phyloP scores from a whole-genome alignment of 2,113 vertebrate species.

The Rhodinocichla rosea region DNA sequence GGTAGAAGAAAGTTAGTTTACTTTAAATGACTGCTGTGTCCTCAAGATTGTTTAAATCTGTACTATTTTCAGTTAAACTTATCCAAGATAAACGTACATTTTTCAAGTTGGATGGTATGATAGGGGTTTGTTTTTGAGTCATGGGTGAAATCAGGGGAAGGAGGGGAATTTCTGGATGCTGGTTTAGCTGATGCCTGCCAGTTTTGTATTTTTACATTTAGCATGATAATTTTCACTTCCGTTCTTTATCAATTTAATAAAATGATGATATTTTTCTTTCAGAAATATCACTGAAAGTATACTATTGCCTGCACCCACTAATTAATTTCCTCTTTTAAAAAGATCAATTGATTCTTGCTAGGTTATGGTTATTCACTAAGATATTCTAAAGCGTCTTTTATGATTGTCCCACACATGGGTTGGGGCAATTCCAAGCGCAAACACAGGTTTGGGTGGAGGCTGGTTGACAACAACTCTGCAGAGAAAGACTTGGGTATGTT shows the following conservation, averaged over 20 bases:
- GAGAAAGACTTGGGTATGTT: not conserved
- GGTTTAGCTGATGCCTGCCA: not conserved
- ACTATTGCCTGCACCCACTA: not conserved
- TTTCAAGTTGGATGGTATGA: not conserved
- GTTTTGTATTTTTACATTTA: not conserved
- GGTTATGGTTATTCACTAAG: not conserved
- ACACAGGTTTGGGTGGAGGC: not conserved
- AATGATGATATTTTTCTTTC: not conserved
- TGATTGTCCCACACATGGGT: not conserved
- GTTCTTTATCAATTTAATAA: not conserved
- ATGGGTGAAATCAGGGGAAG: not conserved
- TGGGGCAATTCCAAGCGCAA: not conserved
- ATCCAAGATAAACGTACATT: not conserved
- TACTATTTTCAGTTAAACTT: not conserved
- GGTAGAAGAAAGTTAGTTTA: not conserved
- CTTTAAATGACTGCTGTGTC: not conserved
- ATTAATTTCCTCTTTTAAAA: not conserved
- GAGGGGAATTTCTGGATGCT: not conserved
- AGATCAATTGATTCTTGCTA: not conserved
- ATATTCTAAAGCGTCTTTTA: not conserved
- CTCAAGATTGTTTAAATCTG: not conserved
- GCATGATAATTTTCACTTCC: not conserved
- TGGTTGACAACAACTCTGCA: not conserved
- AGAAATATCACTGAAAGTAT: not conserved
- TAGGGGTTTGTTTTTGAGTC: not conserved